Conservation (phyloP, 1,140 invertebrate genomes). For the Coptotermes formosanus region DNA sequence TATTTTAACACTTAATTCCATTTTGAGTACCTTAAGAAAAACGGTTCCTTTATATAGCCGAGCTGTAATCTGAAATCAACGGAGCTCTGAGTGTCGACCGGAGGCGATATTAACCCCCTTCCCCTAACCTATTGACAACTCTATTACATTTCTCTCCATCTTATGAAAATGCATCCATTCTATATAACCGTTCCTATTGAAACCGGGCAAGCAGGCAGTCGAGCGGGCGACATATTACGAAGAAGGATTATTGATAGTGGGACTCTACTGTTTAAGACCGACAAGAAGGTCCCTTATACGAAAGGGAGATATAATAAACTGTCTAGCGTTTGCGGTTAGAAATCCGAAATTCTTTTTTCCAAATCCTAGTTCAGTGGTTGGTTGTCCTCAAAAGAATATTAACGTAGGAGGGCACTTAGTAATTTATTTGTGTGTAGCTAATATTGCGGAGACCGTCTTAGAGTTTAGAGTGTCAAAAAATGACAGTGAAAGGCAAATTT, state of each 20-base stretch:
- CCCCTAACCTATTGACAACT: slow-evolving; percentile 18
- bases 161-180: slow-evolving; percentile 17
- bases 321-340: too few species aligned
- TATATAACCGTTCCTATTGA: slow-evolving; percentile 9
- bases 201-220: background rate
- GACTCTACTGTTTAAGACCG: too few species aligned
- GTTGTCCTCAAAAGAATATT: too few species aligned
- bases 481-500: too few species aligned
- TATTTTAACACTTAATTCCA: background rate
- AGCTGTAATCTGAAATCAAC: background rate
- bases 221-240: background rate
- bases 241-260: background rate
- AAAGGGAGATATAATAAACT: too few species aligned
- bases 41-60: background rate
- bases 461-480: too few species aligned
- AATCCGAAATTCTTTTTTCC: too few species aligned
- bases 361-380: too few species aligned
- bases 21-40: background rate
- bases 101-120: background rate
- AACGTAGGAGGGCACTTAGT: too few species aligned
- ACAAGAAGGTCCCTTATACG: background rate
- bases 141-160: slow-evolving; percentile 18
- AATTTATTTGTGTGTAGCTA: too few species aligned
- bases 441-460: too few species aligned
- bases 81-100: background rate